Base-by-base conservation (phyloP, 2,113 vertebrate species). In the Athene noctua region DNA sequence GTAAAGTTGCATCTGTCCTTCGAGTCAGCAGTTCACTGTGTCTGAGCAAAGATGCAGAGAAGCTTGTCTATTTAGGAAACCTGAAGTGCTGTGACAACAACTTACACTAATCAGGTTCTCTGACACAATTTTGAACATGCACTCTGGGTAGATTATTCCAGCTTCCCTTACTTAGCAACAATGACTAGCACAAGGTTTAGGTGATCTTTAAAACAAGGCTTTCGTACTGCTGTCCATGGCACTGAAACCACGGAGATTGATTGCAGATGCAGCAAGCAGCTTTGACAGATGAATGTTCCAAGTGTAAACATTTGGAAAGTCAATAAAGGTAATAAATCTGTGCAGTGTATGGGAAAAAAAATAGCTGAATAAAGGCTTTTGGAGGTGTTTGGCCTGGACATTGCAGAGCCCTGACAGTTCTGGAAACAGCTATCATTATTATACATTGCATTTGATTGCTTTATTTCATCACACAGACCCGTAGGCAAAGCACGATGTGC, bases 271-370 rank as follows among this genome's bases (percentile, higher is more conserved):
- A 95, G 94, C 90, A 70, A 73, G 80, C 94, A 67, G 94, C 80
- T 78, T 83, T 95, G 77, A 93, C 65, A 96, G 94, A 96, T 96
- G 87, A 34, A 90, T 94, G 80, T 79, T 97, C 94, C 90, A 58
- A 90, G 81, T 92, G 42, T 96, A 96, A 94, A 95, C 83, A 94
- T 94, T 79, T 94, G 83, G 90, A 93, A 97, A 96, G 85, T 87
- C 83, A 94, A 95, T 83, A 97, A 83, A 96, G 88, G 80, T 84
- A 94, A 97, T 94, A 97, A 90, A 96, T 94, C 93, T 96, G 84
- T 94, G 77, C 65, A 77, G 91, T 0, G 2, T 68, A 71, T 15
- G 40, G 90, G 40, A 40, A 80, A 77, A 87, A 94, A 65, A 94
- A 83, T 58, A 77, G 96, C 92, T 96, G 87, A 97, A 94, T 73